Evolutionary conservation across 1,140 invertebrate species (phyloP), one percentile per base, ranked within the genome.

Genomic region (Bombus consobrinus): DNA sequence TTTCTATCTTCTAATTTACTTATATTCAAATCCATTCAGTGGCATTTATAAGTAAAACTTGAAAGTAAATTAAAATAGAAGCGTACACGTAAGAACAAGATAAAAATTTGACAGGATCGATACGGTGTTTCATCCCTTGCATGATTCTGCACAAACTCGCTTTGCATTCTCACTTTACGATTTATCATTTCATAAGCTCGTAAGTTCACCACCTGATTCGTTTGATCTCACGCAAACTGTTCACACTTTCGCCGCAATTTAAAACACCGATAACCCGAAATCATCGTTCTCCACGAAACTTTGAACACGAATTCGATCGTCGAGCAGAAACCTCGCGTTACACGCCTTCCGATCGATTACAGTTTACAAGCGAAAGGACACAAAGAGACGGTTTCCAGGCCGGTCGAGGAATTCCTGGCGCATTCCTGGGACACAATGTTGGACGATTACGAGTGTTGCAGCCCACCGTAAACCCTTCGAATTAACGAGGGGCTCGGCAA

Each of bases 401-500:
- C 6, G 75, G 22, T 6, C 32, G 39, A 72, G 28, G 34, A 80
- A 85, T 85, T 47, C 57, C 68, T 32, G 25, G 32, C 53, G 66
- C 83, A 85, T 73, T 85, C 77, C n/a, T 85, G 9, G 32, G 76
- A 5, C 77, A 85, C 77, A 80, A 85, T 80, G 57, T 72, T 41
- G 53, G 18, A 72, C 69, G 83, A 85, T 85, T 85, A 80, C 53
- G 76, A 72, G 76, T 53, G 83, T 80, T 84, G 64, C 53, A n/a
- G 75, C 59, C 69, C 64, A 22, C 28, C 76, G n/a, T 79, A 79
- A 71, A 82, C 34, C 83, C 77, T 72, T 85, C 68, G 83, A 85
- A 85, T 85, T 85, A 85, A 85, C 84, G 84, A 81, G 37, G 43
- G 79, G 39, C 34, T 22, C 32, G 37, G 64, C 76, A 79, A 81